Percentiles rank a stretch among this genome's conserved stretches.
phyloP scores from a whole-genome alignment of 2,888 invertebrate genomes.

The Cataglyphis cursor region DNA sequence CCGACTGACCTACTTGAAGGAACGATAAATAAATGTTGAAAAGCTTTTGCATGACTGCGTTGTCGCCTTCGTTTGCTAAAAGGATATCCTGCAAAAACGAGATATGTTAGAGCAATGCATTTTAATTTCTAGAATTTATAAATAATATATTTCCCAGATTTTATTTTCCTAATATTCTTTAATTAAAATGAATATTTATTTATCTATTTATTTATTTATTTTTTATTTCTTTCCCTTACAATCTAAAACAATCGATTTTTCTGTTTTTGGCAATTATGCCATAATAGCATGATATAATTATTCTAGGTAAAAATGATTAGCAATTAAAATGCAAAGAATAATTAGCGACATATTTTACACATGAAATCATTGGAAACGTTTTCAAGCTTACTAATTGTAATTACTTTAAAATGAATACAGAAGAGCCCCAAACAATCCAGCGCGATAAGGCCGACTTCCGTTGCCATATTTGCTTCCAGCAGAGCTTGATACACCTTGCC shows the following conservation, averaged over 20 bases:
- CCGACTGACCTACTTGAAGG: slow-evolving; percentile 96
- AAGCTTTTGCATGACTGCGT: slow-evolving; percentile 93
- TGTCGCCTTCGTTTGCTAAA: slow-evolving; percentile 90
- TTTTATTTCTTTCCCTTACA: background rate
- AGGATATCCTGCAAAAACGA: slow-evolving; percentile 83
- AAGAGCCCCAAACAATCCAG: slow-evolving; percentile 96
- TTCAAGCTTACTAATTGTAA: slow-evolving; percentile 64
- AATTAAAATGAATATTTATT: slow-evolving; percentile 5
- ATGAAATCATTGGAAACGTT: background rate
- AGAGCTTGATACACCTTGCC: slow-evolving; percentile 89
- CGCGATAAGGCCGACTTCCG: slow-evolving; percentile 95
- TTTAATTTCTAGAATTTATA: slow-evolving; percentile 2
- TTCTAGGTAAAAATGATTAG: background rate
- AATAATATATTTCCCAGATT: background rate
- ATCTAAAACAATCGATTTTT: background rate
- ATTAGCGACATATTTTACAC: background rate
- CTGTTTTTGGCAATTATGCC: background rate
- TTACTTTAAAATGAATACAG: slow-evolving; percentile 91
- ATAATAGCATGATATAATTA: background rate
- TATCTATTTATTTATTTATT: slow-evolving; percentile 12
- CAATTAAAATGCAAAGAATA: background rate
- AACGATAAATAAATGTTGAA: slow-evolving; percentile 95
- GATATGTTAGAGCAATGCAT: background rate
- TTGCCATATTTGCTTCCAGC: slow-evolving; percentile 93
- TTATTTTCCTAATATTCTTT: background rate